Base-by-base conservation (phyloP, 2,797 vertebrate species). In the Danionella dracula region DNA sequence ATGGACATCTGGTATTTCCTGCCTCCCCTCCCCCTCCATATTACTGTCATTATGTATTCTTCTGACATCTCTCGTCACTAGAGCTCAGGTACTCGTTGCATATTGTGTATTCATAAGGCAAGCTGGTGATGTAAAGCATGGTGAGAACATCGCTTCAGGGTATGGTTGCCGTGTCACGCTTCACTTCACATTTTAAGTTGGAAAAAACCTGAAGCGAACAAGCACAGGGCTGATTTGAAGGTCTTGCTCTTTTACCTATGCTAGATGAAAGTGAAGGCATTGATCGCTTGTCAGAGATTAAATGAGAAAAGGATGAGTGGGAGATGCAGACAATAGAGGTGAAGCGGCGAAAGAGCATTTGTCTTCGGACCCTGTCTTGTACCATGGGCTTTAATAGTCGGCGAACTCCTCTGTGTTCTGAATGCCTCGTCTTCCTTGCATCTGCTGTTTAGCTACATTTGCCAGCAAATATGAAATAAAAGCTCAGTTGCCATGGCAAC, bases 401-500 rank as follows among this genome's bases (percentile, higher is more conserved):
- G 37, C n/a, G 20, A 68, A 53, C 40, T 63, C 29, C 62, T 54
- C 66, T 49, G 20, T 40, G 48, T 27, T 60, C 55, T 19, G 48
- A 57, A 69, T 66, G 42, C 40, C 71, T 62, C 34, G 7, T 68
- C 64, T 65, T 76, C 63, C 71, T 71, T 38, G 4, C 57, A 34
- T 68, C 35, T 65, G 58, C 65, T 74, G 62, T 69, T 80, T 77
- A 77, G 77, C 71, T 78, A 73, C 67, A 64, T 74, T 59, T 68
- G 49, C 70, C 65, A 70, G 72, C 70, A 79, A 80, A 81, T 76
- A 85, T 76, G 64, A 78, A 84, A 81, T 81, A 83, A 84, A 82
- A 68, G 77, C 62, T 72, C 17, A 38, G 88, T 90, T 87, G 81
- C 87, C 86, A 89, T 89, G 83, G 87, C 83, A 89, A 90, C 87